A percentile compares a stretch with the other conserved stretches of the same genome.
Evolutionary conservation across 2,888 invertebrate genomes (phyloP).

Genomic region (Drosophila buzzatii): DNA sequence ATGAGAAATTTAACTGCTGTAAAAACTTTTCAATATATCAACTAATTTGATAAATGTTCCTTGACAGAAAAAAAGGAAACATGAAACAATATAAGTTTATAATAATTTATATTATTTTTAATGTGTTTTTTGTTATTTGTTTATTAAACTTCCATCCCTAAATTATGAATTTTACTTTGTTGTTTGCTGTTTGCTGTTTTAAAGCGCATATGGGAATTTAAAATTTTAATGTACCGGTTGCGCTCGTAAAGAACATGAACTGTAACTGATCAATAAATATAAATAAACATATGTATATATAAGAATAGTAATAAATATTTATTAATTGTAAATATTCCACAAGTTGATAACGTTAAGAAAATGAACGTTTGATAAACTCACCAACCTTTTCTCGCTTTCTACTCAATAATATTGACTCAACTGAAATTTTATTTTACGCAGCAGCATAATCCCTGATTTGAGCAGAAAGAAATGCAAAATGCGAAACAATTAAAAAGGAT

Average conservation of each 20-base stretch:
- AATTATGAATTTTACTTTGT: constrained; percentile 26
- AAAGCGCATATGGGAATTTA: constrained; percentile 23
- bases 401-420: constrained; percentile 10
- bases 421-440: constrained; percentile 50
- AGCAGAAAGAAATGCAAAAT: constrained; percentile 3
- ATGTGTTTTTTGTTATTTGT: neutral
- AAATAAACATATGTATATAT: constrained; percentile 2
- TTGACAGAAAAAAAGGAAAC: neutral
- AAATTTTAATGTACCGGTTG: constrained; percentile 30
- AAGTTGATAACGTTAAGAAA: constrained; percentile 28
- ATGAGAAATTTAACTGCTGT: constrained; percentile 1
- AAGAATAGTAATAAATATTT: constrained; percentile 24
- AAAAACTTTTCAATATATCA: neutral
- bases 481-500: constrained; percentile 23
- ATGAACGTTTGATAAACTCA: constrained; percentile 22
- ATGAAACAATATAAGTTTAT: neutral
- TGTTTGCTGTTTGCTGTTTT: constrained; percentile 37
- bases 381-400: neutral
- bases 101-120: constrained; percentile 1
- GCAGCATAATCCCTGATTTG: constrained; percentile 13
- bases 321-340: constrained; percentile 30
- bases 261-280: constrained; percentile 18
- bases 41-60: neutral
- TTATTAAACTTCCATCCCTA: constrained; percentile 7
- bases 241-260: constrained; percentile 33